These are phyloP conservation scores for Holotrichia oblita DNA, from an alignment of 1,140 invertebrate genomes.

Conservation along the genomic window DNA sequence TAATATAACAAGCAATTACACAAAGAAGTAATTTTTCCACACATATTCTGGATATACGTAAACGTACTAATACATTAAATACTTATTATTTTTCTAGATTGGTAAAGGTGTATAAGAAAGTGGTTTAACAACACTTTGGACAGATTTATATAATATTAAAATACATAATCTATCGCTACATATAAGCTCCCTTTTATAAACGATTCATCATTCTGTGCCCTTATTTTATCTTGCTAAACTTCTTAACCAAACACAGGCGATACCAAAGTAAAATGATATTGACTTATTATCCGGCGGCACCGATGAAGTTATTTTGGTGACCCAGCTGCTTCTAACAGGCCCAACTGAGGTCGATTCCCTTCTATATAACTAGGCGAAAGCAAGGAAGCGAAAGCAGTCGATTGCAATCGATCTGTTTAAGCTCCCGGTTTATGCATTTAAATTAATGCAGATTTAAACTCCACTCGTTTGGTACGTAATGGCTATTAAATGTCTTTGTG, in stretches of 20 bases:
- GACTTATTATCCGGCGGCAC: neutral
- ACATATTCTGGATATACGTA: too few species aligned
- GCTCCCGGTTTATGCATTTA: neutral
- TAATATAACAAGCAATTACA: too few species aligned
- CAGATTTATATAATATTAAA: too few species aligned
- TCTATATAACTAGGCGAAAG: neutral
- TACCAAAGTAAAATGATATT: constrained; percentile 2
- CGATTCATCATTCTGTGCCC: too few species aligned
- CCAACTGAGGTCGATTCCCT: neutral
- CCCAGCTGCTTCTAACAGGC: neutral
- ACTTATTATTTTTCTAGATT: too few species aligned
- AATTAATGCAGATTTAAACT: neutral
- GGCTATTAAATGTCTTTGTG: neutral
- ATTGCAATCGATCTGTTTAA: constrained; percentile 17
- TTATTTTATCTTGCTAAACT: too few species aligned
- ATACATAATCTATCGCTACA: too few species aligned
- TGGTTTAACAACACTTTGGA: too few species aligned
- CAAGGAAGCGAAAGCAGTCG: neutral
- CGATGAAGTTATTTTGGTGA: neutral
- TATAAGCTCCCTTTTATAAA: too few species aligned
- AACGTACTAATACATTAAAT: too few species aligned
- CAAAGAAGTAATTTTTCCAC: too few species aligned
- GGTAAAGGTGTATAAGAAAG: too few species aligned
- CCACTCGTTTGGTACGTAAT: neutral
- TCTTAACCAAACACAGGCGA: neutral